Evolutionary conservation across 2,888 invertebrate species (phyloP), one percentile per base, ranked within the genome.

Genomic region (Dendrolimus pini): DNA sequence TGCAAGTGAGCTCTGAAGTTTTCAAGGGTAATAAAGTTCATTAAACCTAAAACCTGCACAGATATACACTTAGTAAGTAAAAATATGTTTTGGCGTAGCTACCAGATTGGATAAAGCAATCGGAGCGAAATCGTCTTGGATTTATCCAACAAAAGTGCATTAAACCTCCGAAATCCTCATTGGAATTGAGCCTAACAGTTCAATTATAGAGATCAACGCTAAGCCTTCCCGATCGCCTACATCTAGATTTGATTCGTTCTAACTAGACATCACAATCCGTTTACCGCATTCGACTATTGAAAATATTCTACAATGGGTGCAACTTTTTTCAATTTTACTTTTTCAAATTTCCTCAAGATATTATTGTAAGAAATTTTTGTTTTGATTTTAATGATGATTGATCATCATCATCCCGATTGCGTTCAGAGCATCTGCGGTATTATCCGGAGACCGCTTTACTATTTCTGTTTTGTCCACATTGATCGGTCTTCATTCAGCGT

Each of bases 221-320:
- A 63, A 68, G 62, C 68, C 63, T 72, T 70, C 69, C 69, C 70
- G 75, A 78, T 75, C 76, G 79, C 73, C 70, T 74, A 77, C 74
- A 82, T 85, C 82, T 83, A 82, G 85, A 86, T 83, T 83, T 83
- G 83, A 84, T 82, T 85, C 80, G 77, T 83, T 82, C 80, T 83
- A 85, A 84, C 82, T 83, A 84, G 83, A 82, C 82, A 80, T 82
- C 78, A 78, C 85, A 80, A 83, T 81, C 81, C 81, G 83, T 82
- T 86, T 80, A 82, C 82, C 76, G 80, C 81, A 77, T 74, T 75
- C 77, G 74, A 80, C 78, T 80, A 85, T 83, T 87, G 85, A 85
- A 85, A 82, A 70, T 60, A 61, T 55, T 80, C 84, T 64, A 85
- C 77, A 86, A 64, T 84, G 80, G 62, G 10, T 59, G 47, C 74